Evolutionary conservation across 2,888 invertebrate genomes (phyloP), one percentile per base, ranked within the genome.

Genomic region (Sinotaia quadrata): DNA sequence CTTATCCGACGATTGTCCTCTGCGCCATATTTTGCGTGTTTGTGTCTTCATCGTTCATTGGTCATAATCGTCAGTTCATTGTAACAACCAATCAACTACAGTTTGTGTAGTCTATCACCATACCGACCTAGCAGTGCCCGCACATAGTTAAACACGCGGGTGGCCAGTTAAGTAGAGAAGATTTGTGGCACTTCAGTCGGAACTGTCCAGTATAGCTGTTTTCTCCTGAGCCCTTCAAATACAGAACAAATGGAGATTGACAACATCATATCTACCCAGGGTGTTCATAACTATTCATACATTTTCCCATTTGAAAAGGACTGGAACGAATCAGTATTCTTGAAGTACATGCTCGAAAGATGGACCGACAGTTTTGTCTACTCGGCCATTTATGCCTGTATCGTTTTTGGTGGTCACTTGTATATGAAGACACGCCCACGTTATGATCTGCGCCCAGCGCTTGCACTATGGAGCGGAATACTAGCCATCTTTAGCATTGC

Each of bases 271-370:
- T n/a, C 51, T 24, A 10, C 58, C 21, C 44, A 51, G 34, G 58
- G 29, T 21, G 69, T 67, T 24, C 72, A 78, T 58, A 84, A 83
- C 67, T 78, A 79, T 54, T 81, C 81, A 8, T 78, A 95, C 89
- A 92, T 96, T 87, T 96, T 98, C 90, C 94, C 95, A 85, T 97
- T 98, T 87, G 98, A 98, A 90, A 94, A 94, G 87, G 93, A 95
- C 87, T 98, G 97, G 89, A 94, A 95, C 86, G 95, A 96, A 86
- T 92, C 93, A 83, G 92, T 93, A 81, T 94, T 95, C 81, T 92
- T 94, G 87, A 92, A 93, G 90, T 98, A 97, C 96, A 98, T 98
- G 96, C 92, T 93, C 78, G 93, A 94, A 84, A 95, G 98, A 89
- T 98, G 98, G 98, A 95, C 95, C 69, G 92, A 94, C 86, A 94